These are phyloP conservation scores for Phyto melanocephala DNA, from an alignment of 2,888 invertebrate species.

Conservation along the genomic window DNA sequence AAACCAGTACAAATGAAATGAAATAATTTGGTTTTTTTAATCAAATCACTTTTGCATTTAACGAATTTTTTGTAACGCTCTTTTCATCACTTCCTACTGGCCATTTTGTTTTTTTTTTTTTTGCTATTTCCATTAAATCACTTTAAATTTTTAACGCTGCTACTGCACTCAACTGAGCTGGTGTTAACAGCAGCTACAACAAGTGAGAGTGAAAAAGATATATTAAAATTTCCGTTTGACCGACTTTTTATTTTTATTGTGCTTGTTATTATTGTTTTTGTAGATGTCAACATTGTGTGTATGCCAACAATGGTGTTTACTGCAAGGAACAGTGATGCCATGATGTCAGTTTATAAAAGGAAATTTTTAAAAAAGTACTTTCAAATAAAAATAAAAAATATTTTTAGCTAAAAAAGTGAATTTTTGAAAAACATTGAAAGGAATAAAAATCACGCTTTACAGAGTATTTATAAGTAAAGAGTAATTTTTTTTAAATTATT, in stretches of 20 bases:
- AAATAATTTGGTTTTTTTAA: constrained; percentile 36
- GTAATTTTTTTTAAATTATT: no score
- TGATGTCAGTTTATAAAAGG: no score
- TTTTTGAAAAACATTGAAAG: no score
- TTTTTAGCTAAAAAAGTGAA: no score
- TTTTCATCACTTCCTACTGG: background rate
- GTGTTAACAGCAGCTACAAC: background rate
- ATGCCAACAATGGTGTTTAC: constrained; percentile 9
- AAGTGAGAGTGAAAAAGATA: constrained; percentile 3
- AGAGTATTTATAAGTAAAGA: no score
- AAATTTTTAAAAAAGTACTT: no score
- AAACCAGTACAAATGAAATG: background rate
- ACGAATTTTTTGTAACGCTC: background rate
- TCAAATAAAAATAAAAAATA: no score
- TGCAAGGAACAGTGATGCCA: background rate
- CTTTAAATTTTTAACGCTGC: background rate
- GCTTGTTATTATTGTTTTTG: constrained; percentile 3
- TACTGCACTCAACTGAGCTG: background rate
- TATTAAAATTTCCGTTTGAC: constrained; percentile 55
- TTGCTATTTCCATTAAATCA: background rate
- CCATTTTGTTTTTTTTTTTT: background rate
- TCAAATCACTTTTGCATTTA: constrained; percentile 36
- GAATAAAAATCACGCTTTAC: no score
- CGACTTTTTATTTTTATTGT: constrained; percentile 33
- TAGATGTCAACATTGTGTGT: background rate